Evolutionary conservation across 1,140 invertebrate species (phyloP), one percentile per base, ranked within the genome.

Genomic region (Nylanderia fulva): DNA sequence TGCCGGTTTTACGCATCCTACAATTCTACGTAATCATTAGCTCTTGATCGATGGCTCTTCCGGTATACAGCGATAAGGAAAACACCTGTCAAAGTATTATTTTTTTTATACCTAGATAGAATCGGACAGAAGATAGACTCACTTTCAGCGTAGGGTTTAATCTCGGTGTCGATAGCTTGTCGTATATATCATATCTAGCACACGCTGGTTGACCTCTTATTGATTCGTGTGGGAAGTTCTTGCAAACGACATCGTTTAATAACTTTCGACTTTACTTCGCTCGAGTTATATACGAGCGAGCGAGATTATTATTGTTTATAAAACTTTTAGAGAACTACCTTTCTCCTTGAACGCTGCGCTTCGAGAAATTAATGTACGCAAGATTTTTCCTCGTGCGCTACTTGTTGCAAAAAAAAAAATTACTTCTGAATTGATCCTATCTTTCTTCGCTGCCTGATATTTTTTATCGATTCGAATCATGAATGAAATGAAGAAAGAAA

Each of bases 191-290:
- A 58, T 42, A 5, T 5, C 52, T 71, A 24, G 24, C 27, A 7
- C n/a, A 27, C 66, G 21, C 13, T 54, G 36, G 13, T 60, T 5
- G 45, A 9, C 15, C 45, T 45, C 11, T 6, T n/a, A 82, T 82
- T 71, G 77, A 82, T 82, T 82, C 24, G 77, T 58, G 66, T 82
- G 77, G 52, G 77, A 82, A 82, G 72, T 18, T 80, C 36, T 56
- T 21, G 15, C 36, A 13, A 33, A 21, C 77, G 48, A 24, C 61
- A 52, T 68, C 15, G 24, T 33, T 80, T 82, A 42, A 60, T 82
- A 71, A 36, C 71, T 72, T n/a, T 13, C 29, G n/a, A 71, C 27
- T 52, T 58, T 69, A 69, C 64, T 69, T 69, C 3, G 24, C 18
- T 60, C 13, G 64, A 33, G 9, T 42, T 58, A n/a, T n/a, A n/a